These are phyloP conservation scores for Oryzias dopingdopingensis DNA, from an alignment of 2,797 vertebrate genomes.

Conservation along the genomic window DNA sequence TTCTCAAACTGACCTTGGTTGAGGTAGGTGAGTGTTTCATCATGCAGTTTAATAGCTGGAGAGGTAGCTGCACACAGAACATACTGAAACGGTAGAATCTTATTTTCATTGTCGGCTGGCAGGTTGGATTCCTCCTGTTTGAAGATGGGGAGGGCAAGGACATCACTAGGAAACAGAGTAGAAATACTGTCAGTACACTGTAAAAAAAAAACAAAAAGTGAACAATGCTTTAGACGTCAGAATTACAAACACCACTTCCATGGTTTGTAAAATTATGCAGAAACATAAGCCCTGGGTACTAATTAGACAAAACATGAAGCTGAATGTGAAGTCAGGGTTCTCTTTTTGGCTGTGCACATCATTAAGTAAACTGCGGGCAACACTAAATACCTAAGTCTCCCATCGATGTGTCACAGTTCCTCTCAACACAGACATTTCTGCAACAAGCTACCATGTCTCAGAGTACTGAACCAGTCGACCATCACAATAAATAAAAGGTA, in stretches of 20 bases:
- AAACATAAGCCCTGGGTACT: not conserved
- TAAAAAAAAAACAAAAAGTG: not conserved
- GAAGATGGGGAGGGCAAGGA: slow-evolving; percentile 96
- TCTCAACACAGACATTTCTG: slow-evolving; percentile 61
- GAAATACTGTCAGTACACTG: slow-evolving; percentile 10
- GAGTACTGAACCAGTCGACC: slow-evolving; percentile 30
- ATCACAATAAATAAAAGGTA: slow-evolving; percentile 9
- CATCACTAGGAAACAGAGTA: slow-evolving; percentile 80
- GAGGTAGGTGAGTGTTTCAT: slow-evolving; percentile 98
- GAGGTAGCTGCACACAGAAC: slow-evolving; percentile 97
- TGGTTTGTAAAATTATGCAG: not conserved
- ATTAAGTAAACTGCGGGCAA: slow-evolving; percentile 40
- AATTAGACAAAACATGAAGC: slow-evolving; percentile 9
- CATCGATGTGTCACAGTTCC: slow-evolving; percentile 24
- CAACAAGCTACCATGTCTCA: slow-evolving; percentile 27
- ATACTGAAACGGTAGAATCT: slow-evolving; percentile 96
- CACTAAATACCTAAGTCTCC: slow-evolving; percentile 59
- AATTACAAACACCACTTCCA: not conserved
- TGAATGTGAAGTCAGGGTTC: slow-evolving; percentile 16
- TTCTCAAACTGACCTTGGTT: slow-evolving; percentile 88
- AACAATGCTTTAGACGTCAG: not conserved
- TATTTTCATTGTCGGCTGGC: slow-evolving; percentile 88
- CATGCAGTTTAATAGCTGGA: slow-evolving; percentile 94
- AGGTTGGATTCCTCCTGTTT: slow-evolving; percentile 98
- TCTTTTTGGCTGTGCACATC: slow-evolving; percentile 25